Conservation (phyloP, 2,888 invertebrate species). For the Ochropacha duplaris region DNA sequence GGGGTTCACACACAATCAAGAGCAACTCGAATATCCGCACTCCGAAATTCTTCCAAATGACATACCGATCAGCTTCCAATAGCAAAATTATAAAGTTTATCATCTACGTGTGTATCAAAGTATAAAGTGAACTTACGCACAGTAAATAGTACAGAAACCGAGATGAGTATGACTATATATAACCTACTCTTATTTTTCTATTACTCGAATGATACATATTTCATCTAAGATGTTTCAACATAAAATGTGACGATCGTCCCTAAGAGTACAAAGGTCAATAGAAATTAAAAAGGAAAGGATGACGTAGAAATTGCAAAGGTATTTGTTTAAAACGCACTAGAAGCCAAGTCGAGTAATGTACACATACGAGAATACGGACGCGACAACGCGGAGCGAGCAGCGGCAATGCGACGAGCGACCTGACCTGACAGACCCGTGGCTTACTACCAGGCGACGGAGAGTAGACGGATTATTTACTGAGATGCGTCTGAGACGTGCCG, state of each 20-base stretch:
- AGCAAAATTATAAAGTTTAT: conserved; percentile 70
- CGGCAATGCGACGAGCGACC: conserved; percentile 43
- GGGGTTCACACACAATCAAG: conserved; percentile 52
- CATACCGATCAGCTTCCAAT: conserved; percentile 75
- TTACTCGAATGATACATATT: conserved; percentile 67
- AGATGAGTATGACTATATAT: conserved; percentile 70
- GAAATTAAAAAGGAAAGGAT: conserved; percentile 54
- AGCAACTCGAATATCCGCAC: conserved; percentile 59
- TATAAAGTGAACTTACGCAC: conserved; percentile 78
- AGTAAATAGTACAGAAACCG: conserved; percentile 65
- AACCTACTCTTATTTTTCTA: conserved; percentile 76
- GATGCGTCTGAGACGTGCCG: conserved; percentile 79
- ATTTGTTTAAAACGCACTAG: conserved; percentile 57
- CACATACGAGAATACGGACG: conserved; percentile 67
- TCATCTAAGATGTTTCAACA: conserved; percentile 62
- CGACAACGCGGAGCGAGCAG: conserved; percentile 62
- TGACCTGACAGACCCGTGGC: conserved; percentile 45
- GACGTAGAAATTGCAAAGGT: conserved; percentile 70
- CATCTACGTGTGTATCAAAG: conserved; percentile 76
- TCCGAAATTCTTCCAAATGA: conserved; percentile 68
- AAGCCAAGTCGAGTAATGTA: conserved; percentile 77
- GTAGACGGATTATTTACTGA: conserved; percentile 79
- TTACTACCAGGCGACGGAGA: conserved; percentile 74
- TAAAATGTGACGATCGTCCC: conserved; percentile 52
- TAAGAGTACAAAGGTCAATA: conserved; percentile 71